Evolutionary conservation across 2,113 vertebrate species (phyloP).

Genomic region (Oncorhynchus mykiss): DNA sequence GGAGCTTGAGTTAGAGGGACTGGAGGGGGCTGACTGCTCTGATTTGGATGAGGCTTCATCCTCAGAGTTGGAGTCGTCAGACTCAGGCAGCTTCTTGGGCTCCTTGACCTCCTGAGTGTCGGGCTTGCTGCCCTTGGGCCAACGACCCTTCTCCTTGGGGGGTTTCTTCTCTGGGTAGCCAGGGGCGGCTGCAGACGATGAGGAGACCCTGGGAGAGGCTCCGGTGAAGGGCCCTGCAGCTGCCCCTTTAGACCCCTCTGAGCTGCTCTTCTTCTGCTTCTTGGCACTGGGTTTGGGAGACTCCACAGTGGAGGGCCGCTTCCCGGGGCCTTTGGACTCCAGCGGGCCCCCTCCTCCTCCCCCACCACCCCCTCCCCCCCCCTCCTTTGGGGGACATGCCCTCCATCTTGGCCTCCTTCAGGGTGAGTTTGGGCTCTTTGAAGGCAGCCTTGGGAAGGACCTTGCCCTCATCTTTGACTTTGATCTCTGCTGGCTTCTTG

Average conservation of each 20-base stretch:
- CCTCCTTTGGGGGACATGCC: constrained; percentile 92
- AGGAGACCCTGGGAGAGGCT: constrained; percentile 85
- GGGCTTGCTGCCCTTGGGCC: constrained; percentile 81
- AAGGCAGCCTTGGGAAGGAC: constrained; percentile 91
- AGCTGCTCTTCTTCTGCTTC: constrained; percentile 92
- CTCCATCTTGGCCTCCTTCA: constrained; percentile 95
- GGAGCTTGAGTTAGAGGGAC: constrained; percentile 92
- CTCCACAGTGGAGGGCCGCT: constrained; percentile 86
- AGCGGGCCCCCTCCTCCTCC: constrained; percentile 61
- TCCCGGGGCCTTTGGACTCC: constrained; percentile 86
- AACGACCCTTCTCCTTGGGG: constrained; percentile 88
- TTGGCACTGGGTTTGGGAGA: constrained; percentile 93
- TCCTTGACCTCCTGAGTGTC: constrained; percentile 87
- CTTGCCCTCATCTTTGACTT: constrained; percentile 91
- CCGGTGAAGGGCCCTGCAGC: constrained; percentile 60
- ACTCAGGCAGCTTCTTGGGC: constrained; percentile 84
- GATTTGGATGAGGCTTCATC: constrained; percentile 95
- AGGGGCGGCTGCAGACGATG: constrained; percentile 58
- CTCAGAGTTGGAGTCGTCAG: constrained; percentile 93
- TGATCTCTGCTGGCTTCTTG: constrained; percentile 87
- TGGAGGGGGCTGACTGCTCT: constrained; percentile 92
- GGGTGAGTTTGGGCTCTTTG: constrained; percentile 94
- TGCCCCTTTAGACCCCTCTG: constrained; percentile 80
- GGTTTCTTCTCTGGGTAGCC: constrained; percentile 87
- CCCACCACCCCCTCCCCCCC: constrained; percentile 68